Evolutionary conservation across 2,888 invertebrate species (phyloP), one percentile per base, ranked within the genome.

Genomic region (Augochlorella aurata): DNA sequence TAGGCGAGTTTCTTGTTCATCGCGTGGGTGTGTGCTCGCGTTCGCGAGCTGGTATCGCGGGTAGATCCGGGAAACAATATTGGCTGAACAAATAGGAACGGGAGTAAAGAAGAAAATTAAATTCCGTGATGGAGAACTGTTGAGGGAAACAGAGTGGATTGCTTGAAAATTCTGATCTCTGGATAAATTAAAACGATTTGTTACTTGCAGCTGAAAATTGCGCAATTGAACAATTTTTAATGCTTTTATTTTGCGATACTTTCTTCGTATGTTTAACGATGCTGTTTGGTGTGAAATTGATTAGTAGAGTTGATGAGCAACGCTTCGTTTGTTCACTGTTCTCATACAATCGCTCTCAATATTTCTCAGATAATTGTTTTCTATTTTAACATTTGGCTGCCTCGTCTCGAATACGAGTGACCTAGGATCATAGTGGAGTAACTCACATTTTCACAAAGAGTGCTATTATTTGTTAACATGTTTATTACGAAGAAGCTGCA

Each of bases 1-100:
- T 18, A 67, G 50, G 2, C 38, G 77, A 71, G 70, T 83, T 82
- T 77, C 65, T 21, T 72, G 73, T 54, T 65, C 7, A 38, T 54
- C 72, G 54, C 38, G 16, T 8, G 70, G n/a, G 16, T 21, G 44
- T 38, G 7, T 49, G 72, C 45, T 21, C 67, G 61, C 47, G 71
- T 74, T 49, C 29, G 81, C 29, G 81, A 0, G 14, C 61, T 50
- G 70, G 52, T 66, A 50, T 45, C 45, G 67, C 68, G 58, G 44
- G 76, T 47, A 67, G 44, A 10, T 18, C 18, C 54, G 21, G 18
- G 24, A 21, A 67, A 63, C 47, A 52, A 77, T 52, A 68, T 65
- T 49, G 44, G 47, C 29, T n/a, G 52, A 52, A 44, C n/a, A 29
- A 24, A 63, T 18, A 14, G 12, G 38, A 9, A 63, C 18, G 18